phyloP scores from a whole-genome alignment of 2,888 invertebrate species.

The Nomada ruficornis region DNA sequence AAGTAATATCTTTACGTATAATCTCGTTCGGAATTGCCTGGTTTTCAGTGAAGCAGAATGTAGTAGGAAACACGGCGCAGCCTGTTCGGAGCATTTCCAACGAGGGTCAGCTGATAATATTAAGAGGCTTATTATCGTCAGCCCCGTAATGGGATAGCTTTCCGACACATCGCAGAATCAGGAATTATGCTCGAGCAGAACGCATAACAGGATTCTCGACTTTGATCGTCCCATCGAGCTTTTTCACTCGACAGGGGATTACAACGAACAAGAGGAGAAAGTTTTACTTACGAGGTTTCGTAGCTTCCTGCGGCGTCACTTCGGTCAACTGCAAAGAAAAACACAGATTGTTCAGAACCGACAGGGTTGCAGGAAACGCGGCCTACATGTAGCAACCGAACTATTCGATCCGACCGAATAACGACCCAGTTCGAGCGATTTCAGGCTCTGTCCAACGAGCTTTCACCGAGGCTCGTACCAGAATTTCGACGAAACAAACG shows the following conservation, averaged over 20 bases:
- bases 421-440: neutral
- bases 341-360: slow-evolving; percentile 15
- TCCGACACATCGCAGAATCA: slow-evolving; percentile 1
- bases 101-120: neutral
- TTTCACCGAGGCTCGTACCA: too few species aligned
- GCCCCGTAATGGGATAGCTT: slow-evolving; percentile 53
- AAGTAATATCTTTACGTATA: neutral
- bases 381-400: neutral
- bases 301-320: slow-evolving; percentile 80
- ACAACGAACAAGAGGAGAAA: slow-evolving; percentile 21
- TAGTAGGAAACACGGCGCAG: neutral
- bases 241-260: slow-evolving; percentile 43
- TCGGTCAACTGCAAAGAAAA: slow-evolving; percentile 83
- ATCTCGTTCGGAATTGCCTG: neutral
- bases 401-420: neutral
- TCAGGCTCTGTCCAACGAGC: neutral
- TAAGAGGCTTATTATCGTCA: slow-evolving; percentile 29
- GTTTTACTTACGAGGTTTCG: slow-evolving; percentile 84
- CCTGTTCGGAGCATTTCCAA: neutral
- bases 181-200: slow-evolving; percentile 22
- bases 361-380: slow-evolving; percentile 10
- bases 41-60: neutral
- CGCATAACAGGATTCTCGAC: slow-evolving; percentile 43
- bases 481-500: neutral
- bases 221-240: slow-evolving; percentile 49